These are phyloP conservation scores for Hylyphantes graminicola DNA, from an alignment of 1,140 invertebrate species.

Conservation along the genomic window DNA sequence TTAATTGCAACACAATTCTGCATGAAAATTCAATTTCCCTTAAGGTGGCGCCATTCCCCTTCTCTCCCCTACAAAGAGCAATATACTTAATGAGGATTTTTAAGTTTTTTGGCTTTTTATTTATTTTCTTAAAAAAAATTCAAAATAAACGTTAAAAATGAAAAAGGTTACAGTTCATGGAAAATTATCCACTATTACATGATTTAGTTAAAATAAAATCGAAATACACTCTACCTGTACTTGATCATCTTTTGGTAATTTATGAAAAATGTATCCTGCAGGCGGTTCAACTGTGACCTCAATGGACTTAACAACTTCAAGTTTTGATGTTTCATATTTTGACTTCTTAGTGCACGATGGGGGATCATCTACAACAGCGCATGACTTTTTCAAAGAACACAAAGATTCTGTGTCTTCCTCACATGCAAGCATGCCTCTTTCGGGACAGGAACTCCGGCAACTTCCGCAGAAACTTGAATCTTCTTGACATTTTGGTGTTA, in stretches of 20 bases:
- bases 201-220: background rate
- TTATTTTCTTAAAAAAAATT: no score
- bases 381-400: background rate
- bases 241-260: conserved; percentile 7
- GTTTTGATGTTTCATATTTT: background rate
- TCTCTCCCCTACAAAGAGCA: no score
- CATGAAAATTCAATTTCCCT: no score
- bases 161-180: no score
- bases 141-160: no score
- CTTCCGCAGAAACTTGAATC: background rate
- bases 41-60: no score
- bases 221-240: background rate
- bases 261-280: conserved; percentile 1
- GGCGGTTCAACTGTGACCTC: background rate
- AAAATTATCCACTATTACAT: no score
- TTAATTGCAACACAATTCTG: no score
- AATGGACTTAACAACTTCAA: background rate
- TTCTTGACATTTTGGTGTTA: background rate
- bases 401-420: conserved; percentile 1
- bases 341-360: no score
- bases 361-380: background rate
- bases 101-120: no score
- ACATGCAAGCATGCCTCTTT: background rate
- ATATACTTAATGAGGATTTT: no score
- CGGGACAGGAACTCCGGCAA: conserved; percentile 4